Conservation (phyloP, 2,113 vertebrate genomes). For the Aegypius monachus region DNA sequence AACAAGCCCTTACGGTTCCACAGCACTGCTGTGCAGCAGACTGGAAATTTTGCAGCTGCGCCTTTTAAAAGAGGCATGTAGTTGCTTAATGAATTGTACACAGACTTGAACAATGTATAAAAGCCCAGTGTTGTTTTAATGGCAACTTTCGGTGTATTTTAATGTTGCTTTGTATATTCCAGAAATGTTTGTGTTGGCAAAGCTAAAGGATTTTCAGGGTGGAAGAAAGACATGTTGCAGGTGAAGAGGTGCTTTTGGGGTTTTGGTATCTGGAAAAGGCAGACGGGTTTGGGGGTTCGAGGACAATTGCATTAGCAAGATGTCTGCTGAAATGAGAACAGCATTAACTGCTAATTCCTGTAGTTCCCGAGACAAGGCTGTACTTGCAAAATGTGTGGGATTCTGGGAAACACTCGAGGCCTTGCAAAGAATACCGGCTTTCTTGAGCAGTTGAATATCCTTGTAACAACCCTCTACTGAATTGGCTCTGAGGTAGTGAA, state of each 20-base stretch:
- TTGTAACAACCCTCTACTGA: background rate
- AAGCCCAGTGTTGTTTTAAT: background rate
- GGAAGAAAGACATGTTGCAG: background rate
- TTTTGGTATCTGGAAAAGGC: background rate
- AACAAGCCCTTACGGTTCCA: background rate
- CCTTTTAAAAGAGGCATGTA: background rate
- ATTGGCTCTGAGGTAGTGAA: background rate
- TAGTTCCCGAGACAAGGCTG: fast-evolving
- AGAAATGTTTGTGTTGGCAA: background rate
- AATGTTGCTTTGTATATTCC: background rate
- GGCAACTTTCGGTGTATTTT: background rate
- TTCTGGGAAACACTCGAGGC: background rate
- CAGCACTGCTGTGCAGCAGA: background rate
- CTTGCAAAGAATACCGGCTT: background rate
- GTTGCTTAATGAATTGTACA: background rate
- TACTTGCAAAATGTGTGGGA: background rate
- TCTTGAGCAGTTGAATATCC: background rate
- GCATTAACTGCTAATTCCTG: background rate
- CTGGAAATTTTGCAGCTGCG: background rate
- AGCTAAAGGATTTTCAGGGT: background rate
- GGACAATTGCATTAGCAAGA: background rate
- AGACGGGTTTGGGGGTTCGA: background rate
- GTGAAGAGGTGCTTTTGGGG: background rate
- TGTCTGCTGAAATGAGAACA: background rate
- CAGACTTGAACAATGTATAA: background rate